Conservation (phyloP, 2,113 vertebrate genomes). For the Pangasianodon gigas region DNA sequence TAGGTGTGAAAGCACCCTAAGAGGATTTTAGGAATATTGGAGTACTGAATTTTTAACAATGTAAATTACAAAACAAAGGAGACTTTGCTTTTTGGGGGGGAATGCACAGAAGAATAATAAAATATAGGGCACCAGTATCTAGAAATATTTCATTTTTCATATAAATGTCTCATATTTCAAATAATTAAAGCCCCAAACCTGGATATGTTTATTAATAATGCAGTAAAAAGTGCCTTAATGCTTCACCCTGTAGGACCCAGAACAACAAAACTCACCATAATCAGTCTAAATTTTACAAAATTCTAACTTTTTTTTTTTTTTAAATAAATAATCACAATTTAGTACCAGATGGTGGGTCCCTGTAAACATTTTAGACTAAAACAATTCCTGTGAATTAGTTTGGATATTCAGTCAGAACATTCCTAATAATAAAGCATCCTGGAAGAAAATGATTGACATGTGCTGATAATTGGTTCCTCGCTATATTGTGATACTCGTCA, state of each 20-base stretch:
- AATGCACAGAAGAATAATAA: too few relatives aligned
- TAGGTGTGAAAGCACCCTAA: neutral
- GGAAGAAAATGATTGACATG: neutral
- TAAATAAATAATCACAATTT: neutral
- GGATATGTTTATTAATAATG: neutral
- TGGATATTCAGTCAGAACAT: constrained; percentile 8
- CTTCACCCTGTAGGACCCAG: neutral
- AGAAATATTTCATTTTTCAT: neutral
- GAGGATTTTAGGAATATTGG: neutral
- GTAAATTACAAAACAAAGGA: neutral
- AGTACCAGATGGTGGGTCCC: neutral
- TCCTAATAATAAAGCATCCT: neutral
- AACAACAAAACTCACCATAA: neutral
- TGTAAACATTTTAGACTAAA: constrained; percentile 1
- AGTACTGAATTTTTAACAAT: neutral
- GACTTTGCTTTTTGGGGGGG: too few relatives aligned
- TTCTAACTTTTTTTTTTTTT: too few relatives aligned
- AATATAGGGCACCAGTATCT: neutral
- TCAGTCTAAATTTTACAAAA: neutral
- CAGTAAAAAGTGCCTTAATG: neutral
- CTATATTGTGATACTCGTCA: neutral
- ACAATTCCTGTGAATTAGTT: neutral
- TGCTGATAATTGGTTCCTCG: neutral
- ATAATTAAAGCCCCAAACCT: constrained; percentile 13
- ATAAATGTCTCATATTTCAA: neutral